phyloP scores from a whole-genome alignment of 2,888 invertebrate species.

The Gastrophysa polygoni region DNA sequence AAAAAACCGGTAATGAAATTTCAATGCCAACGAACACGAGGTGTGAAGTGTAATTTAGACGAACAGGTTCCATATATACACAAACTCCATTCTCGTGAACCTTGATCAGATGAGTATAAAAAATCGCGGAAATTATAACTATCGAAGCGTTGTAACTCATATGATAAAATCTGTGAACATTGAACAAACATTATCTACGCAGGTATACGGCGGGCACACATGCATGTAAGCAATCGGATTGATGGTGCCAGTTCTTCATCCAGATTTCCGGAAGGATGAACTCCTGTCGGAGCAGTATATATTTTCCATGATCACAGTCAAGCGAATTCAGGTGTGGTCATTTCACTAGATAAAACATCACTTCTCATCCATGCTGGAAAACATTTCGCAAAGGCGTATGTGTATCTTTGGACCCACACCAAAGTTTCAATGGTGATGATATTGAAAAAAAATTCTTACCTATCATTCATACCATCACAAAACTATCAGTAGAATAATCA shows the following conservation, averaged over 20 bases:
- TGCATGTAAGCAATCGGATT: constrained; percentile 29
- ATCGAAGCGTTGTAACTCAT: constrained; percentile 14
- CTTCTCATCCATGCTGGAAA: no score
- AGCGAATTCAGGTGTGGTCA: neutral
- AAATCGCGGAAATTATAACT: constrained; percentile 31
- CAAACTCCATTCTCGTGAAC: constrained; percentile 14
- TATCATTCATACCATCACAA: no score
- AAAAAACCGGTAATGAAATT: neutral
- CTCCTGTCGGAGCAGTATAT: neutral
- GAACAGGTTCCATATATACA: neutral
- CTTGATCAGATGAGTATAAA: constrained; percentile 40
- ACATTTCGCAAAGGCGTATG: no score
- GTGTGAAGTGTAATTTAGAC: neutral
- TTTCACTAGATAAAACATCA: neutral
- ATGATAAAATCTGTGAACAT: neutral
- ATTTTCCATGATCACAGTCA: neutral
- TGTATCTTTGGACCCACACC: no score
- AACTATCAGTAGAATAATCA: no score
- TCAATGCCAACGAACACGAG: neutral
- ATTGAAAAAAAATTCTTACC: no score
- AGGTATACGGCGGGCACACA: constrained; percentile 22
- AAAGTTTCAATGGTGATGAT: no score
- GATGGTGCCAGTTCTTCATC: constrained; percentile 24
- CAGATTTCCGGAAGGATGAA: constrained; percentile 20
- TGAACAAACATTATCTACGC: constrained; percentile 6